These are phyloP conservation scores for Trachelus troglodyta DNA, from an alignment of 2,888 invertebrate species.

Conservation along the genomic window DNA sequence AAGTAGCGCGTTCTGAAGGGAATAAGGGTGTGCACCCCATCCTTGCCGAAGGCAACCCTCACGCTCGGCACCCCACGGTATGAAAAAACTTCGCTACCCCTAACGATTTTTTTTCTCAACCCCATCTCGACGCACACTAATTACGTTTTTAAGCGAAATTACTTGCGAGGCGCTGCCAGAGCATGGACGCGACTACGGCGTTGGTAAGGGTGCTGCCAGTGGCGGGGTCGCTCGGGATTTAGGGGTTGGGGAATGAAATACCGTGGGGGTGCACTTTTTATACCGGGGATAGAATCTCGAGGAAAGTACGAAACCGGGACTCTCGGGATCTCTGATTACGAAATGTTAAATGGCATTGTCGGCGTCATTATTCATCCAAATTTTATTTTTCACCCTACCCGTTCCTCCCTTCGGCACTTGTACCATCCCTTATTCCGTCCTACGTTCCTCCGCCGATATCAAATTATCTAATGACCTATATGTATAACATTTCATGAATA, in stretches of 20 bases:
- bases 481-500: neutral
- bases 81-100: conserved; percentile 55
- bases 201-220: conserved; percentile 13
- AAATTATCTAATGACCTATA: neutral
- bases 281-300: conserved; percentile 24
- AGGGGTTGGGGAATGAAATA: conserved; percentile 37
- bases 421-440: neutral
- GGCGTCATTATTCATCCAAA: conserved; percentile 44
- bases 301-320: conserved; percentile 18
- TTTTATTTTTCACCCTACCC: conserved; percentile 31
- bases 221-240: conserved; percentile 19
- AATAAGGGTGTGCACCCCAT: conserved; percentile 43
- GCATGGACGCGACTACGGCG: neutral
- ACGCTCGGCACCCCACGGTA: conserved; percentile 47
- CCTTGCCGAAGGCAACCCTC: conserved; percentile 40
- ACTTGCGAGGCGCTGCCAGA: conserved; percentile 50
- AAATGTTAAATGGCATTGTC: conserved; percentile 48
- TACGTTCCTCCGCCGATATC: neutral
- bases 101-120: conserved; percentile 55
- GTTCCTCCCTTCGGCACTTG: neutral
- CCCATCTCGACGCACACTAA: conserved; percentile 61
- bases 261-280: conserved; percentile 28
- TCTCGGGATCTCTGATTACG: conserved; percentile 39
- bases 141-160: conserved; percentile 65
- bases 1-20: conserved; percentile 26